Conservation (phyloP, 2,888 invertebrate species). For the Amiota mariae region DNA sequence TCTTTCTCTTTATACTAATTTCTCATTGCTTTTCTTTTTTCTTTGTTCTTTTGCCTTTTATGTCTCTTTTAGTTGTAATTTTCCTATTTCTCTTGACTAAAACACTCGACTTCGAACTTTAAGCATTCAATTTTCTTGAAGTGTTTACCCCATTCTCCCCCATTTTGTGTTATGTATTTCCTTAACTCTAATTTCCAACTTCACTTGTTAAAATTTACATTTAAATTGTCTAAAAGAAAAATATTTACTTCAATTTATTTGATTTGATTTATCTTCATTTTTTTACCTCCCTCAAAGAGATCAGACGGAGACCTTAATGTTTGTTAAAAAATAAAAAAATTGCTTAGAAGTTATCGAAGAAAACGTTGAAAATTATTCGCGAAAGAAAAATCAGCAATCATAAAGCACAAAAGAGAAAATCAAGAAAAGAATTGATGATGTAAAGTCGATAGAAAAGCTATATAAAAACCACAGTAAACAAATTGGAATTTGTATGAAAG, state of each 20-base stretch:
- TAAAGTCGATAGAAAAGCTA: not conserved
- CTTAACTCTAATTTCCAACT: no score
- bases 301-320: not conserved
- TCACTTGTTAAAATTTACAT: slow-evolving; percentile 50
- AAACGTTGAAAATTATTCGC: not conserved
- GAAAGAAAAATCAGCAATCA: not conserved
- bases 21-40: slow-evolving; percentile 1
- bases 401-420: slow-evolving; percentile 4
- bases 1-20: slow-evolving; percentile 11
- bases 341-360: not conserved
- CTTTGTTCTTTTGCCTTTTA: slow-evolving; percentile 5
- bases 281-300: not conserved
- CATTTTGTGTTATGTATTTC: no score
- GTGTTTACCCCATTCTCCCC: not conserved
- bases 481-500: no score
- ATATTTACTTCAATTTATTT: slow-evolving; percentile 28
- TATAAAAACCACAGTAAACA: slow-evolving; percentile 1
- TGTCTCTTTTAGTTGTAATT: not conserved
- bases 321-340: not conserved
- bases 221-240: slow-evolving; percentile 48
- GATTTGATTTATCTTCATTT: slow-evolving; percentile 7
- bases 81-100: not conserved
- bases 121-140: no score
- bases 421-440: not conserved
- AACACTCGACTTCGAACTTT: no score